These are phyloP conservation scores for Zaprionus nigranus DNA, from an alignment of 1,140 invertebrate species.

Conservation along the genomic window DNA sequence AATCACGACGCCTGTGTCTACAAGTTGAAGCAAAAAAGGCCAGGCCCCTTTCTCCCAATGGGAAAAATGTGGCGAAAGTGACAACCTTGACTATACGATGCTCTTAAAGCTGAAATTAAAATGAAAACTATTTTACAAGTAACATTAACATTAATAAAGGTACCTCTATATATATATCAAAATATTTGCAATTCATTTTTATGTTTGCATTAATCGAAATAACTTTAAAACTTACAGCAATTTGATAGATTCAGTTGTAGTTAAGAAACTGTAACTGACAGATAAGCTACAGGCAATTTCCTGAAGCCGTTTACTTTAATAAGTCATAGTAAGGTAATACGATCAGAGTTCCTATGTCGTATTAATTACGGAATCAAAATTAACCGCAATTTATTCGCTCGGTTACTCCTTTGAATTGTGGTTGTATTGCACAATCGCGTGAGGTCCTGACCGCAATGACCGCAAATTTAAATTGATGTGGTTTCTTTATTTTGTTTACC, in stretches of 20 bases:
- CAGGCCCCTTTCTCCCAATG: neutral
- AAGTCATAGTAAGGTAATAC: neutral
- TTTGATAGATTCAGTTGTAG: neutral
- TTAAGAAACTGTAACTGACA: neutral
- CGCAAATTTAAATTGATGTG: constrained; percentile 62
- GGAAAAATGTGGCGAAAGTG: neutral
- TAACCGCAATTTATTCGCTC: constrained; percentile 37
- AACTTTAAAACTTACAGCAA: too few relatives aligned
- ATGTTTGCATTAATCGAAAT: too few relatives aligned
- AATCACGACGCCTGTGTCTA: neutral
- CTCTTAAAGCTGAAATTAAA: neutral
- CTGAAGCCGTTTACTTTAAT: neutral
- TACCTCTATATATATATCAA: too few relatives aligned
- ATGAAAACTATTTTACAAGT: too few relatives aligned
- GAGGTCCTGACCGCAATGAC: constrained; percentile 38
- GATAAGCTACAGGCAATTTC: neutral
- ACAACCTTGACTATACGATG: neutral
- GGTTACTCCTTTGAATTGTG: constrained; percentile 1
- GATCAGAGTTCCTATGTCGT: constrained; percentile 43
- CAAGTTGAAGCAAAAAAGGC: neutral
- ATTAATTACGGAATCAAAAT: constrained; percentile 47
- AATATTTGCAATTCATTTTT: too few relatives aligned
- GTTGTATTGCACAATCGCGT: neutral
- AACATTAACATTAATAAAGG: too few relatives aligned
- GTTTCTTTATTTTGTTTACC: constrained; percentile 16